Evolutionary conservation across 2,888 invertebrate genomes (phyloP).

Genomic region (Aproaerema taeniolella): DNA sequence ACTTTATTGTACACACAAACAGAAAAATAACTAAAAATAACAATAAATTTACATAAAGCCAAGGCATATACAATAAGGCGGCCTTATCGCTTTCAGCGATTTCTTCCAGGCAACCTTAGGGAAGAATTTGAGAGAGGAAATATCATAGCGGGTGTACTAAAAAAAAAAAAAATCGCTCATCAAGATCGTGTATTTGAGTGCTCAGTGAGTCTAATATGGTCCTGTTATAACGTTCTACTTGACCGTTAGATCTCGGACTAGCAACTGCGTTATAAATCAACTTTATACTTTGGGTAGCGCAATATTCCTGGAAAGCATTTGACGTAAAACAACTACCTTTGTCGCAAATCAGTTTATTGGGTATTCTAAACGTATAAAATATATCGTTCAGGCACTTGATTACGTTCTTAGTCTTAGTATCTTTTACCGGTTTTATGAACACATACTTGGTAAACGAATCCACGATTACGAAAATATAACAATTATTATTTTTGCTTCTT

Average conservation of each 20-base stretch:
- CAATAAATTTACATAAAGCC: too few relatives aligned
- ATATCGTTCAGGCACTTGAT: not conserved
- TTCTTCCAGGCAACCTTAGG: too few relatives aligned
- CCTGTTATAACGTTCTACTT: constrained; percentile 20
- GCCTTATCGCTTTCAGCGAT: too few relatives aligned
- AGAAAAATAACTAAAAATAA: too few relatives aligned
- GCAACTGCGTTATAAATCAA: constrained; percentile 13
- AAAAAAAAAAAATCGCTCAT: too few relatives aligned
- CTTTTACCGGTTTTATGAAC: not conserved
- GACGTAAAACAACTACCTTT: constrained; percentile 1
- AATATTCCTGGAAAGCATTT: constrained; percentile 6
- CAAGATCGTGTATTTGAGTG: not conserved
- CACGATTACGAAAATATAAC: not conserved
- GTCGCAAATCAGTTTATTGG: not conserved
- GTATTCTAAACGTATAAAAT: not conserved
- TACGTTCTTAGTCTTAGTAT: not conserved
- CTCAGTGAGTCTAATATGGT: not conserved
- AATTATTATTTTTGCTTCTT: not conserved
- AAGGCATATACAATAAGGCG: too few relatives aligned
- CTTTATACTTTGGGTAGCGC: not conserved
- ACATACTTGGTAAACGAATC: constrained; percentile 1
- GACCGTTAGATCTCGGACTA: constrained; percentile 27
- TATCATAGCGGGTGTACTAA: too few relatives aligned
- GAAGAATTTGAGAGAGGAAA: too few relatives aligned
- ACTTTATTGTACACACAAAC: too few relatives aligned